Base-by-base conservation (phyloP, 30 jellyfish, hydroid and myxozoan species). In the Hydractinia symbiolongicarpus region DNA sequence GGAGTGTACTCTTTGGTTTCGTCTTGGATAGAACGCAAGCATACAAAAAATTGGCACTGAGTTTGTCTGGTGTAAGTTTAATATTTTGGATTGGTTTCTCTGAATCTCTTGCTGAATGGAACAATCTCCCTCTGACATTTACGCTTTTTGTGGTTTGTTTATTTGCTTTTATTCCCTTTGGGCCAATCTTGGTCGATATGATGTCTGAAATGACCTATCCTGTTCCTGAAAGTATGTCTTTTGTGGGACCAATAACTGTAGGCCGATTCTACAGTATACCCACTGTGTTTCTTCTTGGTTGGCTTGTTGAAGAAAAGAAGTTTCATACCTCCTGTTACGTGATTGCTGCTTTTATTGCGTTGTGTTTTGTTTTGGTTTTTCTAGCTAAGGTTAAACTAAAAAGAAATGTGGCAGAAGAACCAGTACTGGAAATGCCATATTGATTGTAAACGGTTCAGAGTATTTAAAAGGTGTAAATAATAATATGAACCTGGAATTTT, bases 131-230 rank as follows among this genome's bases (percentile, higher is more conserved):
- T 9, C 20, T 61, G 21, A 54, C 83, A 30, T 30, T 79, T 30
- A 67, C 66, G 16, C 53, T 61, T 6, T 79, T 79, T 61, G 66
- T 62, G 9, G 17, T 61, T 8, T 19, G 67, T 19, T 53, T 67
- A 19, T 66, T 61, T 53, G 14, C 67, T 61, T 61, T 61, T 62
- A 61, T 79, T 9, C 87, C 87, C 49, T 20, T 79, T 62, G 61
- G 84, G 67, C 87, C 81, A 9, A 16, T 61, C 17, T 55, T 61
- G 64, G 87, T 66, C 40, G 87, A 53, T 9, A 53, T 56, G 55
- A 77, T 77, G 74, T 53, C 79, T n/a, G 87, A 79, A 20, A 79
- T 61, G 44, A 79, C 87, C 15, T 79, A 79, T 52, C 87, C 87
- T 50, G 21, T 79, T 8, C 73, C 87, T 1, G 87, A 62, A 66